Evolutionary conservation across 1,140 invertebrate species (phyloP).

Genomic region (Drosophila watanabei): DNA sequence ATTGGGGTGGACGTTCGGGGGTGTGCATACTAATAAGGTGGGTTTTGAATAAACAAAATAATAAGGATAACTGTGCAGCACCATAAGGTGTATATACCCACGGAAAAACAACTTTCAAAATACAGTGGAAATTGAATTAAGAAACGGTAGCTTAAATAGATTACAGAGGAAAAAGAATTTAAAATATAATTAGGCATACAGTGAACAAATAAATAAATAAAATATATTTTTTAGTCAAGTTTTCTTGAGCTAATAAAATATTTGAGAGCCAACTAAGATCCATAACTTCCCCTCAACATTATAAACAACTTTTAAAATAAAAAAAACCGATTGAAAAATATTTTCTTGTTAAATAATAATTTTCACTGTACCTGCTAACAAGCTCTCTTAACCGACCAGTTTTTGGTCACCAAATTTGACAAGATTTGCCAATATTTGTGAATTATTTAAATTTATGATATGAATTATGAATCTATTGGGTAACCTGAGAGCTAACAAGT

Average conservation of each 20-base stretch:
- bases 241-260: background rate
- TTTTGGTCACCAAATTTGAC: conserved; percentile 63
- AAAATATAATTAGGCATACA: too few relatives aligned
- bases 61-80: conserved; percentile 37
- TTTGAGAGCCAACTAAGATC: background rate
- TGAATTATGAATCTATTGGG: conserved; percentile 23
- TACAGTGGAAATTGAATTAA: conserved; percentile 5
- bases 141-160: too few relatives aligned
- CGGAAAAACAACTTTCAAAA: conserved; percentile 65
- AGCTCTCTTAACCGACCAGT: conserved; percentile 1
- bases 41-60: conserved; percentile 21
- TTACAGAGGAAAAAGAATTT: too few relatives aligned
- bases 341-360: too few relatives aligned
- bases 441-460: conserved; percentile 32
- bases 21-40: conserved; percentile 47
- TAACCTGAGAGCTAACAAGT: conserved; percentile 33
- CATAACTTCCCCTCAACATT: background rate
- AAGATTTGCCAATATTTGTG: conserved; percentile 68
- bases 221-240: background rate
- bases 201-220: background rate
- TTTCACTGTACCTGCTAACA: conserved; percentile 12
- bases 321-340: background rate
- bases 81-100: background rate
- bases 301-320: background rate
- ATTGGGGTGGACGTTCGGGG: conserved; percentile 63